Percentiles rank a stretch among this genome's conserved stretches.
Evolutionary conservation across 1,140 invertebrate genomes (phyloP).

Genomic region (Diabrotica virgifera): DNA sequence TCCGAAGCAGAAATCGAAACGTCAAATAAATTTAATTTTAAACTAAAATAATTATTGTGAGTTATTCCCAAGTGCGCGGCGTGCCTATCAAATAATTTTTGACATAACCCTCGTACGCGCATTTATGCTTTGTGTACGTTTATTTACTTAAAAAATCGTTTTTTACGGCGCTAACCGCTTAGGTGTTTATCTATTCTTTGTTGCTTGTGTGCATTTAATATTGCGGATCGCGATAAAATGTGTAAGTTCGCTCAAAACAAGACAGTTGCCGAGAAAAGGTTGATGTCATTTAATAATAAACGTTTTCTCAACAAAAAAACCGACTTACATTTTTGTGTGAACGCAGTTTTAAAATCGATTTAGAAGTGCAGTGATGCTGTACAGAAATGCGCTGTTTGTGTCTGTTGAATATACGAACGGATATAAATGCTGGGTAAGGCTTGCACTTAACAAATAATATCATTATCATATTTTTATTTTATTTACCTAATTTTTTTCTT

Average conservation of each 20-base stretch:
- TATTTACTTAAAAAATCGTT: slow-evolving; percentile 7
- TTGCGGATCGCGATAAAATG: slow-evolving; percentile 11
- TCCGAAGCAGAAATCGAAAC: too few species aligned
- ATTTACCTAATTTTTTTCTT: not conserved
- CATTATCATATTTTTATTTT: slow-evolving; percentile 1
- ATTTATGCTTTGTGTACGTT: not conserved
- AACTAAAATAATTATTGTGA: too few species aligned
- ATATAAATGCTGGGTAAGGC: not conserved
- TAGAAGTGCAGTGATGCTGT: slow-evolving; percentile 4
- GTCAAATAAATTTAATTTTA: too few species aligned
- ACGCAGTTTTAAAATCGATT: not conserved
- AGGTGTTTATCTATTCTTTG: slow-evolving; percentile 18
- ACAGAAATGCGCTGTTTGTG: slow-evolving; percentile 18
- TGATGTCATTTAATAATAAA: slow-evolving; percentile 17
- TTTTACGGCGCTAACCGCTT: slow-evolving; percentile 10
- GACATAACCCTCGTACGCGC: slow-evolving; percentile 3
- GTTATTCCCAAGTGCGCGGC: too few species aligned
- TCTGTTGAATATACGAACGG: slow-evolving; percentile 8
- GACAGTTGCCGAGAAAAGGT: slow-evolving; percentile 10
- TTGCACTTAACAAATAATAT: too few species aligned
- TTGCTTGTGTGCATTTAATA: slow-evolving; percentile 11
- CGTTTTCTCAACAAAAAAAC: slow-evolving; percentile 9
- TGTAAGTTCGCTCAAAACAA: slow-evolving; percentile 15
- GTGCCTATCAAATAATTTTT: not conserved
- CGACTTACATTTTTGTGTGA: not conserved